Evolutionary conservation across 2,113 vertebrate genomes (phyloP), one percentile per base, ranked within the genome.

Genomic region (Elephas maximus): DNA sequence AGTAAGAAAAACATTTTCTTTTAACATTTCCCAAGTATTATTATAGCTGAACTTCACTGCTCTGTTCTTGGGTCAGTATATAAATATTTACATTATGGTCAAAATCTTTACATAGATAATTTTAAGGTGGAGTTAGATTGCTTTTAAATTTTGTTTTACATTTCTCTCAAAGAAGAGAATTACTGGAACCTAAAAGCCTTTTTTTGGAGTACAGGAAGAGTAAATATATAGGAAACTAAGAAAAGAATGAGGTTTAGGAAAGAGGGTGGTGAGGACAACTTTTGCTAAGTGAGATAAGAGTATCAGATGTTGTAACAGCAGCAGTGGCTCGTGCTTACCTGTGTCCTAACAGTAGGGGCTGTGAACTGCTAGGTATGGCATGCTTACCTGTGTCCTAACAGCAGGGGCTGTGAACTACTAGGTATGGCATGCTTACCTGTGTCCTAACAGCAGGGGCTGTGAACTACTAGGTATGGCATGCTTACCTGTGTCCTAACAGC

Each of bases 101-200:
- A 62, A 85, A 44, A 65, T 85, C 44, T 69, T 92, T 60, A 76
- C 44, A 62, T 77, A 76, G 23, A 63, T 18, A 86, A 89, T 78
- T 91, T 88, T 63, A 41, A 88, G 88, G 53, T 73, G 15, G 67
- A 85, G 17, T 80, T 73, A 8, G 15, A 67, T 79, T 33, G 8
- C 37, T 83, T 89, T 97, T 45, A 89, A 71, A 96, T 53, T 69
- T 78, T 51, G 11, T 74, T 91, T 93, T 89, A 69, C 73, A 6
- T 94, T 90, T 94, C 60, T 71, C 23, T 81, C 10, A 41, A 41
- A 37, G 65, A 37, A 33, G 17, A 80, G 44, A 91, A 26, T 87
- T 87, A 20, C 26, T 77, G 15, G 63, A 85, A 77, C 23, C 60
- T 5, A 62, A 85, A 63, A 65, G 30, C 5, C 81, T 83, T 80